Evolutionary conservation across 2,113 vertebrate genomes (phyloP), one percentile per base, ranked within the genome.

Genomic region (Nerophis lumbriciformis): DNA sequence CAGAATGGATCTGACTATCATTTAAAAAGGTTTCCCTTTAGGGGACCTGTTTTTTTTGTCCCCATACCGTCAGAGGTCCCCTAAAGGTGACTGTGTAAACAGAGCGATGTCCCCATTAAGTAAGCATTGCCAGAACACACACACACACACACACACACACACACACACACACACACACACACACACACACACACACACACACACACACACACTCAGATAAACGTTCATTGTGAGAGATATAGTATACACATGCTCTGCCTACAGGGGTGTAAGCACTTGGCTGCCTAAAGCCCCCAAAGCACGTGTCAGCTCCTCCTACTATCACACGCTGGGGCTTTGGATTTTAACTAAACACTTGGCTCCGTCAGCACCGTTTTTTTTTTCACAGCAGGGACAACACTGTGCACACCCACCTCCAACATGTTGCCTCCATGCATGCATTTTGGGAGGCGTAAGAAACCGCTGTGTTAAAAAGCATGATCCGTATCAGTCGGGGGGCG

Each of bases 331-430:
- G 60, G 74, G 68, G 70, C 79, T 76, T 67, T 84, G 78, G 68
- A 80, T 85, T 84, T 80, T 75, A 82, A 83, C 83, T 78, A 85
- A 85, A 83, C 82, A 85, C 83, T 77, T 88, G 78, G 75, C 83
- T 83, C 54, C 85, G 85, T 86, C 85, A 85, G 81, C 83, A 79
- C 73, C 80, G 58, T 69, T 80, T 86, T 69, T 80, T 86, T 77
- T 76, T 28, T 78, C 84, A 81, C 86, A 77, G 70, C 66, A 50
- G 78, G 75, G 73, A 71, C 72, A 57, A 62, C 62, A 37, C 35
- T 45, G 8, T 39, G 9, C 8, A 48, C 19, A 2, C 9, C 36
- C 35, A 48, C 62, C 36, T 7, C 8, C 48, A 0, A 28, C 16
- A 2, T 28, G 55, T 63, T 66, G 37, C 58, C 50, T 65, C 58